Percentiles rank a stretch among this genome's conserved stretches.
Conservation (phyloP, 1,140 invertebrate species). For the Choristoneura fumiferana region DNA sequence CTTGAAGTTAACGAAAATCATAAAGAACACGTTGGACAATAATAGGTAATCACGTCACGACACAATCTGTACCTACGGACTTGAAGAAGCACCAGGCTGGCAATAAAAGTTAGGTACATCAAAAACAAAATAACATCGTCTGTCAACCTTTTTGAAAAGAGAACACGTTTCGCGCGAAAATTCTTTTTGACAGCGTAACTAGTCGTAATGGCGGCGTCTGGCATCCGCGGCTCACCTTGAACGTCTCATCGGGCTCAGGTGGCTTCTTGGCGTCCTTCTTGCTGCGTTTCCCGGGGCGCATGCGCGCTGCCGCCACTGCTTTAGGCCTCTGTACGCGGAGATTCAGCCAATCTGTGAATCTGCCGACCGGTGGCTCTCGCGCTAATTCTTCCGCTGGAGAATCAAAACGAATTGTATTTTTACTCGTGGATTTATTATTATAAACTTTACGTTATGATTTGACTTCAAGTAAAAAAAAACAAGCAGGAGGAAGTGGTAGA, state of each 20-base stretch:
- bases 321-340: slow-evolving; percentile 61
- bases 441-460: too few relatives aligned
- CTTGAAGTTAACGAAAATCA: too few relatives aligned
- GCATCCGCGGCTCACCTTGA: slow-evolving; percentile 50
- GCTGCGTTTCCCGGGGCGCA: slow-evolving; percentile 59
- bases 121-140: background rate
- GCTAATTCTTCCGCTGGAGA: slow-evolving; percentile 65
- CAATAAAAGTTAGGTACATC: slow-evolving; percentile 5
- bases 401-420: slow-evolving; percentile 22
- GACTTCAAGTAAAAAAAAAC: too few relatives aligned
- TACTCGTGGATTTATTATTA: too few relatives aligned
- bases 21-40: background rate
- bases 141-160: background rate
- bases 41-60: too few relatives aligned
- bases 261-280: slow-evolving; percentile 35
- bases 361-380: slow-evolving; percentile 63
- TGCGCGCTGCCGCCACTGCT: slow-evolving; percentile 39
- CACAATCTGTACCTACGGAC: too few relatives aligned
- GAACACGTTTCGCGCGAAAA: slow-evolving; percentile 35
- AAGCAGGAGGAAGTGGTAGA: too few relatives aligned
- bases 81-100: background rate
- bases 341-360: slow-evolving; percentile 71
- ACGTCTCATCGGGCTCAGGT: slow-evolving; percentile 45
- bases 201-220: slow-evolving; percentile 28
- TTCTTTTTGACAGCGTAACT: background rate